A percentile compares a stretch with the other conserved stretches of the same genome.
Conservation (phyloP, 2,797 vertebrate species). For the Diglossa cyanea region DNA sequence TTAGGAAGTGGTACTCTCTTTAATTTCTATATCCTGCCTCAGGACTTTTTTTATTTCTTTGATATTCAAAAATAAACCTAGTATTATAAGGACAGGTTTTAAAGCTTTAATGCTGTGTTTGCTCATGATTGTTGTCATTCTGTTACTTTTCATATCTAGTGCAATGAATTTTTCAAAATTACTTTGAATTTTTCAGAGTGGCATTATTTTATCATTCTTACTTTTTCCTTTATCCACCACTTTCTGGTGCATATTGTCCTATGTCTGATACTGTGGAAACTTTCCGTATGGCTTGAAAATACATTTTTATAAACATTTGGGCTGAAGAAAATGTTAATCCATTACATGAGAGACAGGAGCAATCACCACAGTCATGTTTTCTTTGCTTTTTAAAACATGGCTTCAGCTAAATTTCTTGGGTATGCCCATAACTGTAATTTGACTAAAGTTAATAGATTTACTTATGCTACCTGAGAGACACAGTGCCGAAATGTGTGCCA, state of each 20-base stretch:
- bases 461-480: neutral
- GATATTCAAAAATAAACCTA: neutral
- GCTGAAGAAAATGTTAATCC: neutral
- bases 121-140: neutral
- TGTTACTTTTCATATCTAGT: neutral
- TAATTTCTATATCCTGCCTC: neutral
- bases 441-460: neutral
- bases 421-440: neutral
- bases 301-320: neutral
- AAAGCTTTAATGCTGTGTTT: neutral
- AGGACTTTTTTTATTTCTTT: neutral
- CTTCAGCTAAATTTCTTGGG: neutral
- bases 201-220: neutral
- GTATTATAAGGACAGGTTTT: neutral
- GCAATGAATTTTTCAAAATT: neutral
- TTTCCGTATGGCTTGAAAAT: neutral
- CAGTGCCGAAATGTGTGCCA: neutral
- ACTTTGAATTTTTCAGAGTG: neutral
- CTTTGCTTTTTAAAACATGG: neutral
- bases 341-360: neutral
- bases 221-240: neutral
- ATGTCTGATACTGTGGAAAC: neutral
- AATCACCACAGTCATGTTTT: neutral
- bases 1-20: neutral
- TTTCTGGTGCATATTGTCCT: neutral